Percentiles rank a stretch among this genome's conserved stretches.
Evolutionary conservation across 2,888 invertebrate species (phyloP).

Genomic region (Apocheima hispidaria): DNA sequence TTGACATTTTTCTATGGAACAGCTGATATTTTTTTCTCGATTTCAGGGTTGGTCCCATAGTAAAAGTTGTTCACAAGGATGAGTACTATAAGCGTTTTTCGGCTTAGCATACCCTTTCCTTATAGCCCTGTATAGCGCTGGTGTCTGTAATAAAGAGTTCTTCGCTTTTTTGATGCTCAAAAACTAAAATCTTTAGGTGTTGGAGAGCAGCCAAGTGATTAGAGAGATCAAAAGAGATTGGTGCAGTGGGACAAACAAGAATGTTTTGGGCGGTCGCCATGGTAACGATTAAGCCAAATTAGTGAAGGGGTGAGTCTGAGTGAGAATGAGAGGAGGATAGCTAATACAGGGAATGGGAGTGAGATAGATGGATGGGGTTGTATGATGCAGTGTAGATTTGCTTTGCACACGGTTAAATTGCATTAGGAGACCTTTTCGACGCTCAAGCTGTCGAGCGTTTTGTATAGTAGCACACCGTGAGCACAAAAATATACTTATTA

Average conservation of each 20-base stretch:
- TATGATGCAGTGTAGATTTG: slow-evolving; percentile 71
- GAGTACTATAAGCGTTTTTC: too few relatives aligned
- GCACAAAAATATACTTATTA: background rate
- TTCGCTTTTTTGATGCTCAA: too few relatives aligned
- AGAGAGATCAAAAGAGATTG: slow-evolving; percentile 63
- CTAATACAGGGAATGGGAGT: slow-evolving; percentile 42
- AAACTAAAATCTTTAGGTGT: too few relatives aligned
- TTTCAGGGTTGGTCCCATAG: too few relatives aligned
- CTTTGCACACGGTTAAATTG: slow-evolving; percentile 73
- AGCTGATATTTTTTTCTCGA: too few relatives aligned
- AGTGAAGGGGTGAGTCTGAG: slow-evolving; percentile 67
- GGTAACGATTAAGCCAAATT: slow-evolving; percentile 73
- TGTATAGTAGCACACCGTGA: background rate
- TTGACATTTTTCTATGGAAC: too few relatives aligned
- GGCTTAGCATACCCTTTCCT: too few relatives aligned
- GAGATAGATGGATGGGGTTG: slow-evolving; percentile 60
- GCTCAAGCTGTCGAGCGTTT: slow-evolving; percentile 51
- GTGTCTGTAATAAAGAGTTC: too few relatives aligned
- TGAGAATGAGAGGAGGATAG: slow-evolving; percentile 50
- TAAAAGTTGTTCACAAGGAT: too few relatives aligned
- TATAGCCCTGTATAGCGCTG: too few relatives aligned
- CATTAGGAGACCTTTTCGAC: slow-evolving; percentile 70
- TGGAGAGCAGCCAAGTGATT: slow-evolving; percentile 40
- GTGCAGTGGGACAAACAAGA: slow-evolving; percentile 57
- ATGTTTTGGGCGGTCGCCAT: slow-evolving; percentile 79